Percentiles rank a stretch among this genome's conserved stretches.
These are phyloP conservation scores for Eupithecia dodoneata DNA, from an alignment of 2,888 invertebrate species.

Conservation along the genomic window DNA sequence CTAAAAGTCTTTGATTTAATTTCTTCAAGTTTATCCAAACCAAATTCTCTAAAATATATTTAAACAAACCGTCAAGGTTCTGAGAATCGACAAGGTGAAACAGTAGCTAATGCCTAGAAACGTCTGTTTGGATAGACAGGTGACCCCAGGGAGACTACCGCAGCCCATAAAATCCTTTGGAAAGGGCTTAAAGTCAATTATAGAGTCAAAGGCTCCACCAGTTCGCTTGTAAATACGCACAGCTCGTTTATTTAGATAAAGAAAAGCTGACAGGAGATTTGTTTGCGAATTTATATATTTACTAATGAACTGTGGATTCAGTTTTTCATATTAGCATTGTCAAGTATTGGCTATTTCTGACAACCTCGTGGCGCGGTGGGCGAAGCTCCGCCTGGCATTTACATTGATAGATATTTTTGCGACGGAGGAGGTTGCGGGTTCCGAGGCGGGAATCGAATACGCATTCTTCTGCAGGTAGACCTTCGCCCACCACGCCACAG, in stretches of 20 bases:
- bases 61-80: background rate
- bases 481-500: too few relatives aligned
- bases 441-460: too few relatives aligned
- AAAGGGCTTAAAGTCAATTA: conserved; percentile 19
- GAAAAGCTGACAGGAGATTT: background rate
- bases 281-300: background rate
- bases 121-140: conserved; percentile 7
- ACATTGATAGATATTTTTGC: too few relatives aligned
- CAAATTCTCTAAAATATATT: background rate
- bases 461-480: too few relatives aligned
- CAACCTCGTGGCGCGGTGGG: too few relatives aligned
- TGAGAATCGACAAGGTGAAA: conserved; percentile 7
- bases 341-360: too few relatives aligned
- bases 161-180: conserved; percentile 9
- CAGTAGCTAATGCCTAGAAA: conserved; percentile 4
- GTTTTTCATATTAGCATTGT: background rate
- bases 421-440: too few relatives aligned
- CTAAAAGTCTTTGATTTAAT: background rate
- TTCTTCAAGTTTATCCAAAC: background rate
- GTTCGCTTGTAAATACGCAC: background rate
- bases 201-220: conserved; percentile 9
- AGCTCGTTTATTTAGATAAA: background rate
- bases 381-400: too few relatives aligned
- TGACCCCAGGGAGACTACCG: conserved; percentile 4
- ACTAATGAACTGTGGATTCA: background rate